Conservation (phyloP, 2,888 invertebrate genomes). For the Lasioglossum calceatum region DNA sequence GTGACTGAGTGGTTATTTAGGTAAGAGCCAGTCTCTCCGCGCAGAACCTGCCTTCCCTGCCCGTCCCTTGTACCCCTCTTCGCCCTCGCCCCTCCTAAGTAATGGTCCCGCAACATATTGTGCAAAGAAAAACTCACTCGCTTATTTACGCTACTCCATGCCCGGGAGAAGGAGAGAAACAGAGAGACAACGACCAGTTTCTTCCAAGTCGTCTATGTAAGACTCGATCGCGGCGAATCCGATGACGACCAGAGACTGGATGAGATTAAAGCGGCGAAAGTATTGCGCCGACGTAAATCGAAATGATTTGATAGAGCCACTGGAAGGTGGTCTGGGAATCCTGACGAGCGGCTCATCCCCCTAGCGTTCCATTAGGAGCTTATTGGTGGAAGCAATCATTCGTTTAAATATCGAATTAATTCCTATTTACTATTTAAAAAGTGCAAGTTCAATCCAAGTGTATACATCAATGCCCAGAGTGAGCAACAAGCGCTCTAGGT, state of each 20-base stretch:
- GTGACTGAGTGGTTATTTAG: slow-evolving; percentile 85
- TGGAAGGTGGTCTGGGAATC: not conserved
- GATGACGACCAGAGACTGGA: slow-evolving; percentile 10
- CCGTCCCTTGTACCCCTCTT: not conserved
- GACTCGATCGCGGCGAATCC: slow-evolving; percentile 29
- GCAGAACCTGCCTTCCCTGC: slow-evolving; percentile 65
- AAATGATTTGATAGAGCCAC: not conserved
- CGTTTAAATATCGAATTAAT: not conserved
- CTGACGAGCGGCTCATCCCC: not conserved
- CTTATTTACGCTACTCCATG: slow-evolving; percentile 71
- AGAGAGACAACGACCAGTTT: slow-evolving; percentile 18
- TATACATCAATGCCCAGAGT: not conserved
- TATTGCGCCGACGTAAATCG: not conserved
- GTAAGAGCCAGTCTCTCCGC: slow-evolving; percentile 82
- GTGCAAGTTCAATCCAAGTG: not conserved
- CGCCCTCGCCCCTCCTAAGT: slow-evolving; percentile 74
- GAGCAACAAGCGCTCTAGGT: not conserved
- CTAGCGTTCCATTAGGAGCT: not conserved
- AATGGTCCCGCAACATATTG: slow-evolving; percentile 82
- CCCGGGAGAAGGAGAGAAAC: not conserved
- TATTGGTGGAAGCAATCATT: not conserved
- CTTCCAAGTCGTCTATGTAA: slow-evolving; percentile 15
- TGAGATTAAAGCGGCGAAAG: not conserved
- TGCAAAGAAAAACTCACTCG: slow-evolving; percentile 79
- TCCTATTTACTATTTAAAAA: not conserved